Percentiles rank a stretch among this genome's conserved stretches.
These are phyloP conservation scores for Schizotus pectinicornis DNA, from an alignment of 2,888 invertebrate genomes.

Conservation along the genomic window DNA sequence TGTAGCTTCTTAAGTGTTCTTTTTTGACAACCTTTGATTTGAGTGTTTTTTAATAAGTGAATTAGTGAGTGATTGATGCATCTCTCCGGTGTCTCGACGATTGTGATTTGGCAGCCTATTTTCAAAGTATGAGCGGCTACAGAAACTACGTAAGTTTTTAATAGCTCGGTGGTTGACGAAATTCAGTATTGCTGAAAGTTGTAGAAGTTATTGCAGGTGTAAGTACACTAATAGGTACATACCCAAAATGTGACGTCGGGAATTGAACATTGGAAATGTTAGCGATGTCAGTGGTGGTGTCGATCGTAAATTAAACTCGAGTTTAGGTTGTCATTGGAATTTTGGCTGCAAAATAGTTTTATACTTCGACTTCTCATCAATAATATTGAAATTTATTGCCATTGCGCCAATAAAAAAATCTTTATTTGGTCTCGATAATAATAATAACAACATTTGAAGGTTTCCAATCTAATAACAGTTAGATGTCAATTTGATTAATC, in stretches of 20 bases:
- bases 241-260: neutral
- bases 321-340: neutral
- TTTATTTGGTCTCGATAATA: no score
- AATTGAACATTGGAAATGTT: neutral
- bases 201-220: no score
- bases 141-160: slow-evolving; percentile 45
- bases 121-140: slow-evolving; percentile 44
- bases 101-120: slow-evolving; percentile 17
- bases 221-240: no score
- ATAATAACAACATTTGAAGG: no score
- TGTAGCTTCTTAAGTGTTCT: neutral
- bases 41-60: no score
- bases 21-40: neutral
- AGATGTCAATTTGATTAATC: no score
- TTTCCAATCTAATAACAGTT: no score
- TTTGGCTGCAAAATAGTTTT: neutral
- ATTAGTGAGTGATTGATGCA: slow-evolving; percentile 21
- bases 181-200: neutral
- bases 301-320: neutral
- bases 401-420: no score
- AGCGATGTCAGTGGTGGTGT: neutral
- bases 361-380: neutral
- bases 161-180: slow-evolving; percentile 1
- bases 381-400: neutral
- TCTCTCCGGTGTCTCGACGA: neutral